These are phyloP conservation scores for Lagocephalus sceleratus DNA, from an alignment of 2,797 vertebrate species.

Conservation along the genomic window DNA sequence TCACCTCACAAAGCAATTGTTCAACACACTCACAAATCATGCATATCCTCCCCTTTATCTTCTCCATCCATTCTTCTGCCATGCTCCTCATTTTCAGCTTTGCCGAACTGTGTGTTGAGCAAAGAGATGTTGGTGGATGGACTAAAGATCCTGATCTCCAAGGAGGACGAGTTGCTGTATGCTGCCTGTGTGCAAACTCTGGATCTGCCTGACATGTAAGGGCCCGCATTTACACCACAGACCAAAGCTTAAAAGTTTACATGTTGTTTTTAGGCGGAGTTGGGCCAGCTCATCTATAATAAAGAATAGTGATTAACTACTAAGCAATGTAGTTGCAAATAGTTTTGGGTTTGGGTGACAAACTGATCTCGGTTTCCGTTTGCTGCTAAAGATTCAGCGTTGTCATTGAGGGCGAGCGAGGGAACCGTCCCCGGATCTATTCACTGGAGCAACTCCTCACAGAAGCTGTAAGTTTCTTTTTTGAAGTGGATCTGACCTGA, in stretches of 20 bases:
- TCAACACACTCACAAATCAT: conserved; percentile 37
- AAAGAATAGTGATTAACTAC: too few relatives aligned
- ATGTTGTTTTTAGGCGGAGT: too few relatives aligned
- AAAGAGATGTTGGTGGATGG: conserved; percentile 92
- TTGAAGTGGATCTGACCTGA: too few relatives aligned
- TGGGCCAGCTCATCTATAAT: too few relatives aligned
- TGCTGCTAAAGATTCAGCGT: conserved; percentile 85
- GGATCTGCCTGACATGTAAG: conserved; percentile 95
- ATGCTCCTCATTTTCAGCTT: conserved; percentile 47
- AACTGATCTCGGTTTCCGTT: background rate
- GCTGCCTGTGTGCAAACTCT: conserved; percentile 90
- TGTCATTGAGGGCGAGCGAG: conserved; percentile 91
- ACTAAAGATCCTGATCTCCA: conserved; percentile 92
- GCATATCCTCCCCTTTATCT: conserved; percentile 28
- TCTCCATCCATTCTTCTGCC: conserved; percentile 26
- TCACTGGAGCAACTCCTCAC: conserved; percentile 93
- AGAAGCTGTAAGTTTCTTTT: conserved; percentile 85
- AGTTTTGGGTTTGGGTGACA: background rate
- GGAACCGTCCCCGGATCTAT: conserved; percentile 91
- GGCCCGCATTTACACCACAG: background rate
- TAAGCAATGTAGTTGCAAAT: too few relatives aligned
- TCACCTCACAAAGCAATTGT: conserved; percentile 29
- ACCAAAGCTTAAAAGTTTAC: background rate
- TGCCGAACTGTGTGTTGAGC: conserved; percentile 87
- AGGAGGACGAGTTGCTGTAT: conserved; percentile 93